A percentile compares a stretch with the other conserved stretches of the same genome.
Conservation (phyloP, 2,888 invertebrate species). For the Kuschelorhynchus macadamiae region DNA sequence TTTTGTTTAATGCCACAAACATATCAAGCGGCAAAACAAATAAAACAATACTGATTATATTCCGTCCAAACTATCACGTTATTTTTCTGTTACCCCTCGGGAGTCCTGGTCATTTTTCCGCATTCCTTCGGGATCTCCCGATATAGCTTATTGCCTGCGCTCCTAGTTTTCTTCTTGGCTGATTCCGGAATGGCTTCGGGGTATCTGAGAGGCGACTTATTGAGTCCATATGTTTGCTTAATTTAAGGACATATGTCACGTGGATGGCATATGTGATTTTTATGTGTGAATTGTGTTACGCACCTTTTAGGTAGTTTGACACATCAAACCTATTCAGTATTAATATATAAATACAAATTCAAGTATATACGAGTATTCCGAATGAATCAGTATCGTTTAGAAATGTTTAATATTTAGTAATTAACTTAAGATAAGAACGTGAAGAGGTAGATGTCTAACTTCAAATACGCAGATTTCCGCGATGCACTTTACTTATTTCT, state of each 20-base stretch:
- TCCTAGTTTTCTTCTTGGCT: slow-evolving; percentile 51
- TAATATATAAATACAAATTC: too few relatives aligned
- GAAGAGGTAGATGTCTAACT: too few relatives aligned
- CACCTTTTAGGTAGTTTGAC: too few relatives aligned
- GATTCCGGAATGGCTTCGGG: slow-evolving; percentile 36
- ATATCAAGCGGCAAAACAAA: slow-evolving; percentile 22
- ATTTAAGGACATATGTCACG: slow-evolving; percentile 33
- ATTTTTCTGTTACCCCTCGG: slow-evolving; percentile 34
- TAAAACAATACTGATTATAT: slow-evolving; percentile 44
- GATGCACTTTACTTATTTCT: too few relatives aligned
- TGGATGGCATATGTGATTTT: slow-evolving; percentile 20
- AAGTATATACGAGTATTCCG: too few relatives aligned
- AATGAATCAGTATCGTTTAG: too few relatives aligned
- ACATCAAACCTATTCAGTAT: background rate
- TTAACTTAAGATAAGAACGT: too few relatives aligned
- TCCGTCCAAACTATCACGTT: slow-evolving; percentile 45
- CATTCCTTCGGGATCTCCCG: slow-evolving; percentile 43
- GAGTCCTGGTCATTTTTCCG: slow-evolving; percentile 48
- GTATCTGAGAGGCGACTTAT: slow-evolving; percentile 40
- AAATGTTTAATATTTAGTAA: too few relatives aligned
- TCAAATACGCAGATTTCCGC: too few relatives aligned
- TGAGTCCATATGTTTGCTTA: slow-evolving; percentile 46
- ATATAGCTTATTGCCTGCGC: slow-evolving; percentile 45
- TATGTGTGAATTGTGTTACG: too few relatives aligned
- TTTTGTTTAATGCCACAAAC: slow-evolving; percentile 14